Percentiles rank a stretch among this genome's conserved stretches.
These are phyloP conservation scores for Ia io DNA, from an alignment of 2,113 vertebrate species.

Conservation along the genomic window DNA sequence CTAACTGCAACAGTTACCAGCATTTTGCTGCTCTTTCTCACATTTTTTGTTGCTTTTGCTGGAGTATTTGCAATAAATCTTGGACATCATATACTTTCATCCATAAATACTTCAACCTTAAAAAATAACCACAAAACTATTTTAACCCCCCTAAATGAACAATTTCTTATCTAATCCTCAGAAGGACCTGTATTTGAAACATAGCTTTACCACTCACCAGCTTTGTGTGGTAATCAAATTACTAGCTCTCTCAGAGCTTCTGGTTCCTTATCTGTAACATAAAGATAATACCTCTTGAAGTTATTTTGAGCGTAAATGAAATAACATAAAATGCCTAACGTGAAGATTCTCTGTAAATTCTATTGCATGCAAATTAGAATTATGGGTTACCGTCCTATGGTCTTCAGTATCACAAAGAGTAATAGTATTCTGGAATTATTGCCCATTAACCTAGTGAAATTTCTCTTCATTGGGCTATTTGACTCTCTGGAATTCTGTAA, in stretches of 20 bases:
- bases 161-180: constrained; percentile 25
- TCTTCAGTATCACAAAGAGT: background rate
- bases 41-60: background rate
- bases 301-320: constrained; percentile 57
- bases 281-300: constrained; percentile 44
- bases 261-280: constrained; percentile 42
- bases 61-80: background rate
- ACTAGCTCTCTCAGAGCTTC: background rate
- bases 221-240: constrained; percentile 48
- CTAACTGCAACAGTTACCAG: background rate
- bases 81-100: background rate
- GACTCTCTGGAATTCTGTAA: constrained; percentile 1
- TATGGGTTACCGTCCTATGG: background rate
- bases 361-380: background rate
- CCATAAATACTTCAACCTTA: background rate
- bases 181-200: constrained; percentile 38
- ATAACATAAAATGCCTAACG: constrained; percentile 22
- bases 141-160: background rate
- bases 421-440: background rate
- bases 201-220: background rate
- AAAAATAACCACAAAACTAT: background rate
- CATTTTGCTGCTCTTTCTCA: background rate
- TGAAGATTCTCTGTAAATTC: background rate
- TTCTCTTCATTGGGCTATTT: constrained; percentile 20
- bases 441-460: background rate